Conservation (phyloP, 2,888 invertebrate genomes). For the Platycheirus rosarum region DNA sequence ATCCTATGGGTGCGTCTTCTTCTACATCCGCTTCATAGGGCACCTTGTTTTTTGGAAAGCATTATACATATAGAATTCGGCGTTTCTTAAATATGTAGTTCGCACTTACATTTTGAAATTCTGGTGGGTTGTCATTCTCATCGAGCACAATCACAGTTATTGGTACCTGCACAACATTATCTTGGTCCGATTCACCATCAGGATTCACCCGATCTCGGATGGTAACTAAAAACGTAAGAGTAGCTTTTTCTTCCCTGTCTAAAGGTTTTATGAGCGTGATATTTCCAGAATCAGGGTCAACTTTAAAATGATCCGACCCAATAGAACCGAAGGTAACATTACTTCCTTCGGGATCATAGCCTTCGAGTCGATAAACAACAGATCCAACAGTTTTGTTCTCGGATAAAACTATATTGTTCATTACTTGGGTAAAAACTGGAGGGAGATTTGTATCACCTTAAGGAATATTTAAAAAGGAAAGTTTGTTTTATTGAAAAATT, state of each 20-base stretch:
- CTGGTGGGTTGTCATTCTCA: conserved; percentile 94
- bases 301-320: conserved; percentile 91
- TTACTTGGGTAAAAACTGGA: conserved; percentile 89
- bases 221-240: conserved; percentile 90
- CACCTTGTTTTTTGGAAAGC: conserved; percentile 84
- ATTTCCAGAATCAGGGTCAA: conserved; percentile 89
- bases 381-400: conserved; percentile 92
- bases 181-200: conserved; percentile 84
- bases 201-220: conserved; percentile 89
- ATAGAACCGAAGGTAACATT: conserved; percentile 87
- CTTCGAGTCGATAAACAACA: conserved; percentile 90
- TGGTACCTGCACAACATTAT: conserved; percentile 89
- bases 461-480: background rate
- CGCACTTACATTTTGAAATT: conserved; percentile 87
- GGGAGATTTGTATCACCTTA: conserved; percentile 85
- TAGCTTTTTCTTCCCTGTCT: conserved; percentile 92
- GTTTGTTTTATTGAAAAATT: background rate
- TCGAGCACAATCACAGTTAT: conserved; percentile 93
- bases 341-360: conserved; percentile 91
- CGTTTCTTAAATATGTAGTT: background rate
- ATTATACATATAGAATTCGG: no score
- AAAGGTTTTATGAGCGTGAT: conserved; percentile 90
- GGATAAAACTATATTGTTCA: conserved; percentile 89
- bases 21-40: conserved; percentile 91
- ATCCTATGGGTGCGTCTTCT: conserved; percentile 89